Percentiles rank a stretch among this genome's conserved stretches.
Evolutionary conservation across 1,140 invertebrate genomes (phyloP).

Genomic region (Eufriesea mexicana): DNA sequence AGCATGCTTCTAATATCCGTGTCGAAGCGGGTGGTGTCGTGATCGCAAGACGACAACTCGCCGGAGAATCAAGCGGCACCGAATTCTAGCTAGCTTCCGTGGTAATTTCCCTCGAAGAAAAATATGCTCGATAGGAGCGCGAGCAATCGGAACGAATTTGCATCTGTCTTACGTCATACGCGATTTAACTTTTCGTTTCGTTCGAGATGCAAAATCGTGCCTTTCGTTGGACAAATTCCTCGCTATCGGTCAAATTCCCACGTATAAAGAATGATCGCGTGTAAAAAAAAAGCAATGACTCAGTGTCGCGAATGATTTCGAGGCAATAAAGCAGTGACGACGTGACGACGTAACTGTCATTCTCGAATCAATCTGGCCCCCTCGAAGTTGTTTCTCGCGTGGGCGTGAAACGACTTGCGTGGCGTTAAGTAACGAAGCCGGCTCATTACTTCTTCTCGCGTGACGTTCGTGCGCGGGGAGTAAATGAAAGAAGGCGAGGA

Average conservation of each 20-base stretch:
- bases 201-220: too few species aligned
- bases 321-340: slow-evolving; percentile 18
- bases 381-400: slow-evolving; percentile 52
- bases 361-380: slow-evolving; percentile 60
- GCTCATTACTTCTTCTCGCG: slow-evolving; percentile 67
- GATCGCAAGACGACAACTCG: not conserved
- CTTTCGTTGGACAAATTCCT: not conserved
- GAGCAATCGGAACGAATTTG: not conserved
- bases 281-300: too few species aligned
- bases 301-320: not conserved
- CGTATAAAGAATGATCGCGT: not conserved
- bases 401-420: slow-evolving; percentile 62
- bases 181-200: too few species aligned
- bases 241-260: not conserved
- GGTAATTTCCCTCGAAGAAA: not conserved
- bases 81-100: not conserved
- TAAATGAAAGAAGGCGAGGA: slow-evolving; percentile 62
- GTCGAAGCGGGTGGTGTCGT: not conserved
- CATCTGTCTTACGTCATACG: too few species aligned
- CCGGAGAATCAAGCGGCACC: not conserved
- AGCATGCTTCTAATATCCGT: not conserved
- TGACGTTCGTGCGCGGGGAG: slow-evolving; percentile 58
- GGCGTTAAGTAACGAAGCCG: slow-evolving; percentile 65
- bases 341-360: slow-evolving; percentile 47
- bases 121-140: not conserved